These are phyloP conservation scores for Hydriomena furcata DNA, from an alignment of 2,888 invertebrate species.

Conservation along the genomic window DNA sequence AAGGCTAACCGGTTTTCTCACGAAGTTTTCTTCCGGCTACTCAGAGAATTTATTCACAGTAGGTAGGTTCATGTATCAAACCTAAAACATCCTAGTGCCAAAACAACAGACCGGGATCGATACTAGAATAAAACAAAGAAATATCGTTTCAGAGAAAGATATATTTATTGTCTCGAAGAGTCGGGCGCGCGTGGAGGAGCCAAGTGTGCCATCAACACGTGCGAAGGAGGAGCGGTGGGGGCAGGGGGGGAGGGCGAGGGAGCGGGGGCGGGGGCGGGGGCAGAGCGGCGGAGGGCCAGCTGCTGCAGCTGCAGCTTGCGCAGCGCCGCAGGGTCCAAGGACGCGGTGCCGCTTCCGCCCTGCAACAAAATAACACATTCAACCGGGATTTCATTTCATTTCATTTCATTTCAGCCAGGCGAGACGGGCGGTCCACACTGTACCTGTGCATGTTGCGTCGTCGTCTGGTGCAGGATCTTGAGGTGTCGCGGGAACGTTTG, in stretches of 20 bases:
- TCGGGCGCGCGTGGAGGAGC: slow-evolving; percentile 54
- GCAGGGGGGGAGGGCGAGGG: slow-evolving; percentile 29
- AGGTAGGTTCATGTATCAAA: too few relatives aligned
- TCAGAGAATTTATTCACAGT: too few relatives aligned
- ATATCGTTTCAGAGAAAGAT: neutral
- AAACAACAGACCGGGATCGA: too few relatives aligned
- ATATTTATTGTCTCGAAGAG: slow-evolving; percentile 42
- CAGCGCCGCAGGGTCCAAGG: slow-evolving; percentile 65
- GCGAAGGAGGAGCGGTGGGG: slow-evolving; percentile 43
- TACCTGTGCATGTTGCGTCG: slow-evolving; percentile 48
- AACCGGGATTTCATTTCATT: too few relatives aligned
- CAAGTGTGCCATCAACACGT: slow-evolving; percentile 63
- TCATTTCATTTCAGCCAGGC: too few relatives aligned
- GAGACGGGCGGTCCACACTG: neutral
- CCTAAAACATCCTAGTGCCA: too few relatives aligned
- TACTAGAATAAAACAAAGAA: too few relatives aligned
- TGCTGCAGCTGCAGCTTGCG: slow-evolving; percentile 57
- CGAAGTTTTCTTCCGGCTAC: too few relatives aligned
- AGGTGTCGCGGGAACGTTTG: slow-evolving; percentile 77
- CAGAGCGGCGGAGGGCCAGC: slow-evolving; percentile 52
- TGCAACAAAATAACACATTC: neutral
- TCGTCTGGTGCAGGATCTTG: slow-evolving; percentile 73
- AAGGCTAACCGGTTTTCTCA: too few relatives aligned
- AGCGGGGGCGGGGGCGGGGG: slow-evolving; percentile 32
- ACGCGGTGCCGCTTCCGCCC: slow-evolving; percentile 27